Evolutionary conservation across 1,140 invertebrate species (phyloP), one percentile per base, ranked within the genome.

Genomic region (Gonioctena quinquepunctata): DNA sequence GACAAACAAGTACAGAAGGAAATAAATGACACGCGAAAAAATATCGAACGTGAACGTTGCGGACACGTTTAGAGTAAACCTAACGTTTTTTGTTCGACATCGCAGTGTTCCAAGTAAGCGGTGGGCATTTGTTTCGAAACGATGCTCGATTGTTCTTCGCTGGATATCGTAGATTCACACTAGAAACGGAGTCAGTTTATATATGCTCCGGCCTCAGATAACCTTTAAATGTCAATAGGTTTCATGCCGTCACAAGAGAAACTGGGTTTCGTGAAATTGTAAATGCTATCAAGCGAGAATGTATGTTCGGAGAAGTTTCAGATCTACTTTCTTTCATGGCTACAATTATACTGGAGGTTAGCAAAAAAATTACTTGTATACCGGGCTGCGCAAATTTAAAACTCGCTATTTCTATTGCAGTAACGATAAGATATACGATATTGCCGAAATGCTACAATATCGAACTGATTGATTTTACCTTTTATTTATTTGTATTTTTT

Each of bases 221-320:
- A 71, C 69, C 69, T 71, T 67, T 64, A 71, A 71, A 71, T 68
- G 70, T 61, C 69, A 66, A 11, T 49, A 60, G n/a, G 50, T 61
- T 50, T 25, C 49, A 42, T 0, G 28, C 64, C 7, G 54, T 21
- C 8, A 13, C 18, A 57, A 57, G 42, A 65, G 42, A 65, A 66
- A 52, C 50, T 33, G 49, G 49, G 42, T 42, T 42, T 42, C 33
- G 13, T 42, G 2, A 42, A 42, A n/a, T 42, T 42, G 2, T n/a
- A 6, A 2, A 42, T n/a, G 33, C n/a, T 42, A 42, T 42, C n/a
- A 8, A 42, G 7, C 11, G 33, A 42, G 2, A 42, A 2, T 42
- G 11, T 4, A n/a, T 42, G 7, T 42, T 42, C 2, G 3, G 16
- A 42, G 1, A 42, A 42, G 33, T 42, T 8, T 3, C 11, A 42